Evolutionary conservation across 2,888 invertebrate species (phyloP), one percentile per base, ranked within the genome.

Genomic region (Polydrusus tereticollis): DNA sequence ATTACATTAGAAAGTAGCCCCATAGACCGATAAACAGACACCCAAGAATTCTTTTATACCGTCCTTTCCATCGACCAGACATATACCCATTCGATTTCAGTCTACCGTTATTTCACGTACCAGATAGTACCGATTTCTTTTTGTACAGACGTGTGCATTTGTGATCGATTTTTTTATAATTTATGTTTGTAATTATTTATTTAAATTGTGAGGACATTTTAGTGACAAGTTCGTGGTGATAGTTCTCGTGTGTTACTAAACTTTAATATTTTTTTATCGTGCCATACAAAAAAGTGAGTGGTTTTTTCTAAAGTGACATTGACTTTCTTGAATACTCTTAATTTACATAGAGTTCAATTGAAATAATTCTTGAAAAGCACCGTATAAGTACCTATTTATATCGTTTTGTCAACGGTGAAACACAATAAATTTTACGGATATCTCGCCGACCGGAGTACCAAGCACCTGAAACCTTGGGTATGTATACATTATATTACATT

Each of bases 61-160:
- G 33, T 63, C 73, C 69, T 73, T 73, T 73, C 69, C 63, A 63
- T 36, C 38, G 62, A 23, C 59, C 59, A 57, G 62, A 60, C 67
- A 55, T 68, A 64, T 58, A 63, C 41, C 41, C 52, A 64, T 64
- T 73, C 73, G 65, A 65, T 73, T 73, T 73, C 73, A 73, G 73
- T 73, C 65, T 33, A 73, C 73, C 69, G 73, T 73, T 73, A 73
- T 69, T 73, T 68, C 68, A 68, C 69, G 69, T 69, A 71, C 71
- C 71, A 71, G 38, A 57, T 66, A 60, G 71, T 71, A 66, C 71
- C 71, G 65, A 71, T 45, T 71, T 66, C 65, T 65, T 64, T 69
- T 69, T 38, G 41, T 21, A 57, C 58, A 21, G 58, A 58, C 58
- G 20, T 58, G 21, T 58, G 21, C 7, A 58, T 58, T 58, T 41